phyloP scores from a whole-genome alignment of 35 echinoderm and acorn worm genomes.

The Apostichopus japonicus region DNA sequence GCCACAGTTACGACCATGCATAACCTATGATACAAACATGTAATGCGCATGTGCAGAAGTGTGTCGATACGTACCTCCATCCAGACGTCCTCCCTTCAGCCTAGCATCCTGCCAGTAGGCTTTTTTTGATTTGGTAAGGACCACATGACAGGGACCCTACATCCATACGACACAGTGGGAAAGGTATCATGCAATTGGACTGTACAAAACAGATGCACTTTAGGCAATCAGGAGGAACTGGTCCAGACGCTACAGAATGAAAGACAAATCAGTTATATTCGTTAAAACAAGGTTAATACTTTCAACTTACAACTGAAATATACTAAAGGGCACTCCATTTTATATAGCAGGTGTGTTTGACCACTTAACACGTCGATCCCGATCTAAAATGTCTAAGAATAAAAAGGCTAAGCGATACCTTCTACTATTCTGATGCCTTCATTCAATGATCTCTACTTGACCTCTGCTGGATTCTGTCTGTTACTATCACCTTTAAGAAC shows the following conservation, averaged over 20 bases:
- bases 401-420: no score
- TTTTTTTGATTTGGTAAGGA: conserved; percentile 83
- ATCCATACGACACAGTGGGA: conserved; percentile 72
- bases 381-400: no score
- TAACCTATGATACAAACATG: no score
- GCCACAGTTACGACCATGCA: no score
- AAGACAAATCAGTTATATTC: background rate
- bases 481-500: no score
- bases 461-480: no score
- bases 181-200: conserved; percentile 63
- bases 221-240: conserved; percentile 59
- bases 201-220: conserved; percentile 74
- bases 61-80: conserved; percentile 39
- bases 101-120: conserved; percentile 72
- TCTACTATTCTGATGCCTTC: no score
- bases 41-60: no score
- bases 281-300: background rate
- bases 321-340: no score
- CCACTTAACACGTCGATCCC: no score
- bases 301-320: background rate
- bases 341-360: no score
- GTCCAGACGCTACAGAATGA: background rate
- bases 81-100: conserved; percentile 48
- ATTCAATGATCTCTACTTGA: no score
- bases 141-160: conserved; percentile 77